phyloP scores from a whole-genome alignment of 1,140 invertebrate species.

The Drosophila yakuba region DNA sequence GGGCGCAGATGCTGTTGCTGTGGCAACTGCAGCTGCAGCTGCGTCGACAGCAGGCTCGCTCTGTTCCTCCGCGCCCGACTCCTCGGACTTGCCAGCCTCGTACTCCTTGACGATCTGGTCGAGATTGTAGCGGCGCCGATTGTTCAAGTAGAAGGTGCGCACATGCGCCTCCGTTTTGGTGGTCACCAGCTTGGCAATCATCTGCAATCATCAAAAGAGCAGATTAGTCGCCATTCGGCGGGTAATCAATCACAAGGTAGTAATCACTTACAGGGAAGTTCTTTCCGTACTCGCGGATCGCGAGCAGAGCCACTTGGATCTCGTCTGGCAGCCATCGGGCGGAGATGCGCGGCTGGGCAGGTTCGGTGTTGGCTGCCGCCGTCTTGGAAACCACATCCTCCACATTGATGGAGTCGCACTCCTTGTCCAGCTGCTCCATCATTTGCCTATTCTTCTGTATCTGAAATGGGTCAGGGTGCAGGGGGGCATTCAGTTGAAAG shows the following conservation, averaged over 20 bases:
- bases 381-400: constrained; percentile 41
- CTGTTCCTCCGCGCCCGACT: constrained; percentile 39
- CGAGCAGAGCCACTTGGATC: constrained; percentile 94
- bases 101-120: constrained; percentile 95
- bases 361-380: constrained; percentile 88
- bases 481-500: constrained; percentile 60
- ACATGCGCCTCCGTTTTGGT: constrained; percentile 98
- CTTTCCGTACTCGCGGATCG: constrained; percentile 97
- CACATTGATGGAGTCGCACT: constrained; percentile 40
- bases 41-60: constrained; percentile 18
- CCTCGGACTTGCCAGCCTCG: constrained; percentile 86
- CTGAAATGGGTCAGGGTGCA: constrained; percentile 85
- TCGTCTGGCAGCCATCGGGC: constrained; percentile 97
- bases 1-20: not conserved
- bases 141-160: constrained; percentile 95
- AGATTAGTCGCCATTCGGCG: not conserved
- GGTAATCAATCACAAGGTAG: not conserved
- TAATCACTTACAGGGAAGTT: constrained; percentile 90
- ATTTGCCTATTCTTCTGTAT: constrained; percentile 98
- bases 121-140: constrained; percentile 95
- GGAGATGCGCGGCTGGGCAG: constrained; percentile 89
- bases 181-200: constrained; percentile 97
- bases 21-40: not conserved
- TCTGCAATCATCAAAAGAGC: constrained; percentile 70
- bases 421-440: constrained; percentile 92